A percentile compares a stretch with the other conserved stretches of the same genome.
Evolutionary conservation across 2,797 vertebrate genomes (phyloP).

Genomic region (Rhinichthys osculus): DNA sequence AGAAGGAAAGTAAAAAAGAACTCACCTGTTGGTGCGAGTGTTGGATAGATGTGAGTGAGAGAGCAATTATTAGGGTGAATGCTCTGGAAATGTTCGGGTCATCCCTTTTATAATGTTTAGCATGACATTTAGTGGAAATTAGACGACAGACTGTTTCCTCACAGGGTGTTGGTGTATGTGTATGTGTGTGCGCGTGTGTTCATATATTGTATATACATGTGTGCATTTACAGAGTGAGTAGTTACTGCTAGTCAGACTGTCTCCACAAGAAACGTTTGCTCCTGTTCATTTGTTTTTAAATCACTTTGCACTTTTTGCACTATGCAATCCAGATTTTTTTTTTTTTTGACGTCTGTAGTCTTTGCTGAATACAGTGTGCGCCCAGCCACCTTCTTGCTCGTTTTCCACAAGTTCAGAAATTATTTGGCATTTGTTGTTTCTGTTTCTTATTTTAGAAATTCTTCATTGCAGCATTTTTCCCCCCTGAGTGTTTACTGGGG

Average conservation of each 20-base stretch:
- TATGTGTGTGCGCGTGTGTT: background rate
- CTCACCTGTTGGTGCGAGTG: constrained; percentile 48
- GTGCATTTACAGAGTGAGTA: background rate
- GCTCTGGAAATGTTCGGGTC: constrained; percentile 48
- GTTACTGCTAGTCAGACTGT: constrained; percentile 20
- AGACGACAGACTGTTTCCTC: constrained; percentile 11
- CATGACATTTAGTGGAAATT: constrained; percentile 55
- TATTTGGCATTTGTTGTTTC: constrained; percentile 11
- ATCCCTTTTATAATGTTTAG: constrained; percentile 57
- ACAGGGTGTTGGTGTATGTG: constrained; percentile 26
- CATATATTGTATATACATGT: constrained; percentile 1
- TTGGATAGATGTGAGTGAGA: constrained; percentile 18
- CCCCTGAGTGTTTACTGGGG: background rate
- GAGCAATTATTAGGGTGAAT: constrained; percentile 42
- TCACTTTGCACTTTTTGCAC: too few relatives aligned
- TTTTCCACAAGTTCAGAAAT: background rate
- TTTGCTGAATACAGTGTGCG: too few relatives aligned
- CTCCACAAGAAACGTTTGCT: background rate
- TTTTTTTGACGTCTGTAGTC: too few relatives aligned
- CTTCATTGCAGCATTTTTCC: background rate
- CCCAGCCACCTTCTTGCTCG: too few relatives aligned
- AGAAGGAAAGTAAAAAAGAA: background rate
- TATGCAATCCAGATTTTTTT: too few relatives aligned
- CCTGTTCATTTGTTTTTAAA: too few relatives aligned
- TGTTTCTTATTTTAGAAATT: constrained; percentile 4